Evolutionary conservation across 53 echinoderm and acorn worm species (phyloP), one percentile per base, ranked within the genome.

Genomic region (Stichopus horrens): DNA sequence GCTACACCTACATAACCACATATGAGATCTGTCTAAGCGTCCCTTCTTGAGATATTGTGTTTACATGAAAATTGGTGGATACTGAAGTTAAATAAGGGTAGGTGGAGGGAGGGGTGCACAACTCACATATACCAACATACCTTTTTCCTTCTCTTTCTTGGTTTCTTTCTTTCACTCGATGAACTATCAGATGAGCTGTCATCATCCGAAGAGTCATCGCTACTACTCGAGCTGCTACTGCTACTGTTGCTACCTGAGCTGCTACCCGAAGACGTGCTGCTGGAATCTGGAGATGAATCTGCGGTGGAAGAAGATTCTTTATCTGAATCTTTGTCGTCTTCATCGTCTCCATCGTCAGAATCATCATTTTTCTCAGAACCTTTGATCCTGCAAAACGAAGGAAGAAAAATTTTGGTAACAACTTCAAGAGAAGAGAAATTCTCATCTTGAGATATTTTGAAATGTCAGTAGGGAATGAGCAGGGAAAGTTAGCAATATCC

Each of bases 211-310:
- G 85, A 85, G 67, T 59, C 51, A 14, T 65, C 65, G 16, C 81
- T 58, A 18, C 81, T 81, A 58, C 81, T 76, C 9, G 13, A 21
- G 58, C 81, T 56, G 7, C 60, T 85, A 37, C 85, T 66, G 22
- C 85, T 85, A 37, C 66, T 66, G 16, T 67, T 67, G 21, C 53
- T 52, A 52, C 18, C 67, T 5, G 66, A 65, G 71, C 66, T 66
- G 67, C 67, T 67, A 58, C 83, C 58, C 16, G 37, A 51, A 4
- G 85, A 66, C 9, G 63, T 37, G 66, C 85, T 85, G 71, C 85
- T 85, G 5, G 87, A 88, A 86, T 92, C 92, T 4, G 92, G 89
- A 23, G 88, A 89, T 2, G 92, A 92, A 73, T 92, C 92, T 65
- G 84, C 89, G 0, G 92, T 92, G 23, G 84, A 84, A 2, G 89